These are phyloP conservation scores for Epizoanthus stellaris DNA, from an alignment of 92 coral and sea anemone genomes.

Conservation along the genomic window DNA sequence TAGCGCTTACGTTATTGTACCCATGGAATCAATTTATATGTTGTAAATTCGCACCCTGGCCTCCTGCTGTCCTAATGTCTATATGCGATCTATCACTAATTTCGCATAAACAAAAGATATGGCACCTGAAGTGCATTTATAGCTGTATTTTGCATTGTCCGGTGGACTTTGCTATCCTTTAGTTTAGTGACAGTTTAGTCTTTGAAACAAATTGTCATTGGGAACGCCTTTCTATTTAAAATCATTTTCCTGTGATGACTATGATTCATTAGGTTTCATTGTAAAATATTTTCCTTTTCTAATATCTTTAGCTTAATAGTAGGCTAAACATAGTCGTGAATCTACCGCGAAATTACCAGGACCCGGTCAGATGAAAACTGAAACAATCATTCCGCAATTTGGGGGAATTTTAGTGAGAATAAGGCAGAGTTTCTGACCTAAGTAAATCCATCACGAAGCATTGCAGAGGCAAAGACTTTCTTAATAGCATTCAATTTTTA, in stretches of 20 bases:
- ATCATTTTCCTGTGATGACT: too few relatives aligned
- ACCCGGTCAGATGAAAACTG: too few relatives aligned
- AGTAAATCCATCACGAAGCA: neutral
- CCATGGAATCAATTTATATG: neutral
- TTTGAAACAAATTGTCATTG: neutral
- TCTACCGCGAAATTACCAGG: too few relatives aligned
- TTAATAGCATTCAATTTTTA: neutral
- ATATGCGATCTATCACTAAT: neutral
- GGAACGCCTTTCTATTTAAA: too few relatives aligned
- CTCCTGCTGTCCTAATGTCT: neutral
- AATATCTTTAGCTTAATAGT: too few relatives aligned
- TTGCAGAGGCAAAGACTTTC: neutral
- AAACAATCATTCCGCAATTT: too few relatives aligned
- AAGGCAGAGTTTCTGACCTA: neutral
- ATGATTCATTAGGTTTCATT: too few relatives aligned
- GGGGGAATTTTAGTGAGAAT: neutral
- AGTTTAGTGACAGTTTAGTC: neutral
- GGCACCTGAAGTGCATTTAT: neutral
- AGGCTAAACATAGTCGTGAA: too few relatives aligned
- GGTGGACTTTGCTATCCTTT: neutral
- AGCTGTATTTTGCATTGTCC: neutral
- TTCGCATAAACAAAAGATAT: neutral
- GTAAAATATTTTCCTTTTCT: too few relatives aligned
- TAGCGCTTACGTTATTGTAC: too few relatives aligned
- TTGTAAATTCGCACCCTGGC: neutral